phyloP scores from a whole-genome alignment of 2,888 invertebrate genomes.

The Ctenicera cuprea region DNA sequence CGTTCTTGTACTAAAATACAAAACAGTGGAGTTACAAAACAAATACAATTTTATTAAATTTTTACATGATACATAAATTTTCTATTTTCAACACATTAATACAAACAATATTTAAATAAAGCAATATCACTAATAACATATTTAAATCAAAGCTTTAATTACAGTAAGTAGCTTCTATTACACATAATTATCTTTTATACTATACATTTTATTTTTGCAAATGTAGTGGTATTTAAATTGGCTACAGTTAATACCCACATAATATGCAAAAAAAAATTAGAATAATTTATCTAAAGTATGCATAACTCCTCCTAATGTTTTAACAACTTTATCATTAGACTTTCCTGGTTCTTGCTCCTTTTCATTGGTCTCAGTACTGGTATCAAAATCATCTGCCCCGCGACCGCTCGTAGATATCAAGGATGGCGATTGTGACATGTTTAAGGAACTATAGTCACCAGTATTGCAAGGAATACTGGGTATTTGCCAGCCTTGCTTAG shows the following conservation, averaged over 20 bases:
- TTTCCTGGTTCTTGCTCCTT: background rate
- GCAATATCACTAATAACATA: too few species aligned
- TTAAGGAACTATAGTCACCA: constrained; percentile 73
- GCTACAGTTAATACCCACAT: background rate
- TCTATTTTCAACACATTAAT: too few species aligned
- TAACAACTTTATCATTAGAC: constrained; percentile 3
- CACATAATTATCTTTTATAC: too few species aligned
- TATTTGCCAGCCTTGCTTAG: constrained; percentile 77
- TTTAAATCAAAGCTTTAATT: too few species aligned
- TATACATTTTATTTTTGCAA: too few species aligned
- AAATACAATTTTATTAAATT: too few species aligned
- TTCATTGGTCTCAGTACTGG: background rate
- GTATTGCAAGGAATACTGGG: constrained; percentile 81
- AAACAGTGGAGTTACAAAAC: too few species aligned
- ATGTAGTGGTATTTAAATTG: too few species aligned
- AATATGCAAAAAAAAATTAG: background rate
- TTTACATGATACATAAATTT: too few species aligned
- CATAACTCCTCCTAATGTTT: constrained; percentile 9
- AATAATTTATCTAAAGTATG: constrained; percentile 25
- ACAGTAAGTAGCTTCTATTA: too few species aligned
- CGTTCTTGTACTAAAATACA: too few species aligned
- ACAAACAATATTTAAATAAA: too few species aligned
- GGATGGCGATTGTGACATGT: constrained; percentile 16
- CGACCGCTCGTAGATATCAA: background rate
- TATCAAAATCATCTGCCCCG: background rate